Evolutionary conservation across 2,797 vertebrate species (phyloP), one percentile per base, ranked within the genome.

Genomic region (Myripristis murdjan): DNA sequence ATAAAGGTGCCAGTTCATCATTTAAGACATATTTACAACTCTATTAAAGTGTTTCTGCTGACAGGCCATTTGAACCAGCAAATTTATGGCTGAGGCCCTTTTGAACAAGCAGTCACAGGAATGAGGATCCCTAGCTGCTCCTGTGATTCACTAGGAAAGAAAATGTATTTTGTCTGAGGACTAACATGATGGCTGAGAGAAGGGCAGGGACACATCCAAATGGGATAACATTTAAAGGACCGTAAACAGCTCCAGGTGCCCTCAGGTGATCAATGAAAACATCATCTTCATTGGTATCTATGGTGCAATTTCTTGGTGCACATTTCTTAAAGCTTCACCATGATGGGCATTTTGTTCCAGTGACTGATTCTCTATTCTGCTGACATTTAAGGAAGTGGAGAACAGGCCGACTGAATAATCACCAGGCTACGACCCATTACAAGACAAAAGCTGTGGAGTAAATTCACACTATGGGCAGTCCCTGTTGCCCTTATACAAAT

Each of bases 261-360:
- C 16, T 46, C 43, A n/a, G 16, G 43, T 43, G 56, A 43, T 44
- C 14, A 16, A 20, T 2, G 12, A 24, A 37, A 11, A 3, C 12
- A 58, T 23, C 18, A 6, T 58, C 7, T 8, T 8, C 35, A 26
- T 12, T 43, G 14, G 55, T 16, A 26, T 35, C 22, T 24, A 23
- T 26, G 55, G 37, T 58, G 55, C 37, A 8, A 22, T 41, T 43
- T 58, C 18, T n/a, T 20, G 53, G 53, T 53, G 14, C 11, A 55
- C 53, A 37, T 20, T n/a, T 55, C 53, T 35, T 55, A 15, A 8
- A 35, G 28, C 20, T 9, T 11, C 16, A 39, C 31, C n/a, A 22
- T 16, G 37, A 20, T 57, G 22, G 20, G 35, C 35, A 18, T 23
- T 41, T 57, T 57, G 18, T 57, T 39, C 37, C 11, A 39, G 11